Base-by-base conservation (phyloP, 2,797 vertebrate genomes). In the Tokudaia tokunoshimensis region DNA sequence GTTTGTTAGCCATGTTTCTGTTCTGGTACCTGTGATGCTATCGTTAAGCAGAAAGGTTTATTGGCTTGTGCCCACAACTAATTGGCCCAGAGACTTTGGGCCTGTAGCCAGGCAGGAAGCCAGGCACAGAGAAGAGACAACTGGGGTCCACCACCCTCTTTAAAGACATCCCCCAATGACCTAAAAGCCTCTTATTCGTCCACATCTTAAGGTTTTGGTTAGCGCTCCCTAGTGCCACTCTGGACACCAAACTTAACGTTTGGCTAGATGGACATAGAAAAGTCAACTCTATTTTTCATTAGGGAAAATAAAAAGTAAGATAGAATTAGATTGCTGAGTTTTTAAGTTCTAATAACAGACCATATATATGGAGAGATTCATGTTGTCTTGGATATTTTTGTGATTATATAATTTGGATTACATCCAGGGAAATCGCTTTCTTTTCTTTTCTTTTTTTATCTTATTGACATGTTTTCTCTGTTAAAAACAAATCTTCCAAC, bases 401-500 rank as follows among this genome's bases (percentile, higher is more conserved):
- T 94, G 22, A 34, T 74, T 87, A 65, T 80, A 11, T 37, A 74
- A 31, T 78, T 52, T 75, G 84, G 57, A 19, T 90, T 52, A 67
- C 4, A 52, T 47, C 55, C 79, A 52, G 52, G 41, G 79, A 90
- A 47, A 74, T 85, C 75, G 19, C n/a, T 88, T 84, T 70, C 37
- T 47, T 13, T 86, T 83, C 13, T 59, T 67, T 70, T n/a, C 82
- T 47, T 24, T 76, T 78, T 63, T 72, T 37, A 74, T 90, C 29
- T 92, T 84, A 70, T 3, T 96, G 85, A 74, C n/a, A 17, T 67
- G 37, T 80, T 65, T 91, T 47, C n/a, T 67, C 6, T 87, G 11
- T 95, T 90, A 85, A 95, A 93, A 94, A 93, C 67, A 9, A 72
- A n/a, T 88, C 74, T 95, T 22, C 37, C 52, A 94, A 57, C 97